Conservation (phyloP, 2,113 vertebrate species). For the Hypanus sabinus region DNA sequence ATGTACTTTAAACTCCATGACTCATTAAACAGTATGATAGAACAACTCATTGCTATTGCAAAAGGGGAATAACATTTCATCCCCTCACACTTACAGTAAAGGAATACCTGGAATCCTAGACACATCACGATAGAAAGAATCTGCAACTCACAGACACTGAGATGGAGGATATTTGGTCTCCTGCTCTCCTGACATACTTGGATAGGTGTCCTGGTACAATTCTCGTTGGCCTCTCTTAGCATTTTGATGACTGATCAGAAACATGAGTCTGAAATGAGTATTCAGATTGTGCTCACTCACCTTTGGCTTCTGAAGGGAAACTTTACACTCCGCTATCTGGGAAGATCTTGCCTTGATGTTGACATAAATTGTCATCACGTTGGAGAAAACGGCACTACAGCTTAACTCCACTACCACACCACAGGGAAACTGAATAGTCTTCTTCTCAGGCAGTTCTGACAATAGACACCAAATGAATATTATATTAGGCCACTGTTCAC, state of each 20-base stretch:
- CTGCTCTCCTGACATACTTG: too few relatives aligned
- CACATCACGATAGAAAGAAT: too few relatives aligned
- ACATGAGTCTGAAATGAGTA: background rate
- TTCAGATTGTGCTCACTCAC: slow-evolving; percentile 53
- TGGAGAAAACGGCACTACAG: slow-evolving; percentile 70
- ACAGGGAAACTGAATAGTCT: slow-evolving; percentile 55
- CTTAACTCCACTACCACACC: slow-evolving; percentile 58
- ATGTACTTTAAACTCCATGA: too few relatives aligned
- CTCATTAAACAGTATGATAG: too few relatives aligned
- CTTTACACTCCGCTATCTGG: slow-evolving; percentile 48
- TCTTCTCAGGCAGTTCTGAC: slow-evolving; percentile 54
- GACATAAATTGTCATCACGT: slow-evolving; percentile 64
- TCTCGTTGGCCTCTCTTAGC: background rate
- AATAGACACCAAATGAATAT: slow-evolving; percentile 9
- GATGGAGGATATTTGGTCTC: too few relatives aligned
- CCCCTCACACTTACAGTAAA: background rate
- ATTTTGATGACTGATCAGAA: background rate
- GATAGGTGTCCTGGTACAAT: background rate
- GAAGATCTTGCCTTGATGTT: slow-evolving; percentile 49
- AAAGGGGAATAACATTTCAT: too few relatives aligned
- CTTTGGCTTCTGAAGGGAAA: slow-evolving; percentile 52
- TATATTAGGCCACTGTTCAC: background rate
- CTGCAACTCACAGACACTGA: too few relatives aligned
- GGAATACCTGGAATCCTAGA: background rate
- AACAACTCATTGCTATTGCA: too few relatives aligned